These are phyloP conservation scores for Masnerella sp. DNA, from an alignment of 2,888 invertebrate genomes.

Conservation along the genomic window DNA sequence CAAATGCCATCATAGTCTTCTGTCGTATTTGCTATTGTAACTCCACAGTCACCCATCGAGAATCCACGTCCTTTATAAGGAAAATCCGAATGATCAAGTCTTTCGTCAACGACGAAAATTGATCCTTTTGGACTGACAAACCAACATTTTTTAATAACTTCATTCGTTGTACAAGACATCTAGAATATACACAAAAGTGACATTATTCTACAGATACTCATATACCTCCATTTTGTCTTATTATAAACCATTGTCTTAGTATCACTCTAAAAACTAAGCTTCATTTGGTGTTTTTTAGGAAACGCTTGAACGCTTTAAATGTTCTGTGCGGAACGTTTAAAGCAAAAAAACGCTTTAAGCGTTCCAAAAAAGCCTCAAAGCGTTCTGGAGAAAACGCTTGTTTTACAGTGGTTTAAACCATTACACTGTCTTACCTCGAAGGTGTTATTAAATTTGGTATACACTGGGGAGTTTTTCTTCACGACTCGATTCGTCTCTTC, in stretches of 20 bases:
- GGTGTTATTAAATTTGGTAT: constrained; percentile 2
- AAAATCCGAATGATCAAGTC: constrained; percentile 31
- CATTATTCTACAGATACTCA: not conserved
- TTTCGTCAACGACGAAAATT: constrained; percentile 59
- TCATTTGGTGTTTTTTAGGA: too few relatives aligned
- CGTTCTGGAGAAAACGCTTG: too few relatives aligned
- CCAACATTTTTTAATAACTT: constrained; percentile 70
- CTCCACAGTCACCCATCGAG: constrained; percentile 68
- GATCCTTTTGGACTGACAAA: constrained; percentile 70
- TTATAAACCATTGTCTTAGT: not conserved
- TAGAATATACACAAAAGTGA: constrained; percentile 40
- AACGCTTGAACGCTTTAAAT: too few relatives aligned
- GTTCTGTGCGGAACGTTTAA: too few relatives aligned
- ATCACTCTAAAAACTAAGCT: too few relatives aligned
- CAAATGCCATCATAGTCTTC: constrained; percentile 66
- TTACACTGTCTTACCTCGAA: constrained; percentile 25
- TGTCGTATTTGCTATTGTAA: constrained; percentile 60
- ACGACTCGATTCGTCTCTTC: constrained; percentile 1
- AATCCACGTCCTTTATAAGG: constrained; percentile 67
- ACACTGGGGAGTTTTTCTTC: not conserved
- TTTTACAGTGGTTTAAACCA: not conserved
- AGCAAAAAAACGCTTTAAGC: not conserved
- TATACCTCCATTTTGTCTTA: not conserved
- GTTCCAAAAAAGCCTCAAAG: too few relatives aligned
- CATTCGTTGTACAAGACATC: constrained; percentile 66